phyloP scores from a whole-genome alignment of 2,888 invertebrate species.

The Tuta absoluta region DNA sequence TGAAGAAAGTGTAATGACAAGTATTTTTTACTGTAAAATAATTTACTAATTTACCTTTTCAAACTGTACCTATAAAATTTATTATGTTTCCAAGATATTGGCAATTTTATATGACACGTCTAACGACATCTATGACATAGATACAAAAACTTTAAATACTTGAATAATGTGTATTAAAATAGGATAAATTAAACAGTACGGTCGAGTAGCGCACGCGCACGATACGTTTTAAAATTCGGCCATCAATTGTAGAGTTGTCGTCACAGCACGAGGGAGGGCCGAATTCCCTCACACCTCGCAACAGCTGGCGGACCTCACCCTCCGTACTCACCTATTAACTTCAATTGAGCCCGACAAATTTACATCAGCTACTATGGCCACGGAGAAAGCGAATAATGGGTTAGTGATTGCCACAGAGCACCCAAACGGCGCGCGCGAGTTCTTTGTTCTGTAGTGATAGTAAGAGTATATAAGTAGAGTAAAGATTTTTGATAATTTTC shows the following conservation, averaged over 20 bases:
- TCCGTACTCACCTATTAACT: constrained; percentile 76
- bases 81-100: too few species aligned
- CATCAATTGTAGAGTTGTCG: constrained; percentile 66
- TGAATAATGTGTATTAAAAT: background rate
- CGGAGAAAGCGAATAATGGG: constrained; percentile 40
- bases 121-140: too few species aligned
- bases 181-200: constrained; percentile 22
- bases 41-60: too few species aligned
- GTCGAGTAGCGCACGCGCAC: constrained; percentile 33
- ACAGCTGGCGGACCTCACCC: constrained; percentile 78
- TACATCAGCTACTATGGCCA: constrained; percentile 68
- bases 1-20: too few species aligned
- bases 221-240: constrained; percentile 59
- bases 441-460: too few species aligned
- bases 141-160: background rate
- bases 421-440: background rate
- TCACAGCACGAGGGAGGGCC: constrained; percentile 61
- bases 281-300: constrained; percentile 80
- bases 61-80: too few species aligned
- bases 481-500: too few species aligned
- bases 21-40: too few species aligned
- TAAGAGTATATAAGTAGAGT: too few species aligned
- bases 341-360: constrained; percentile 81
- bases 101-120: too few species aligned
- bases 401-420: background rate